Conservation (phyloP, 2,113 vertebrate species). For the Sus scrofa region T2T-Sscrofa CM000827.6:73422501-73423000, state of each 20-base stretch:
- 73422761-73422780: neutral
- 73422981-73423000: neutral
- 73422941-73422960: neutral
- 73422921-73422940: neutral
- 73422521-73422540: too few relatives aligned
- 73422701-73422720: conserved; percentile 78
- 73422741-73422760: conserved; percentile 53
- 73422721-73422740: conserved; percentile 38
- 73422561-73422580: too few relatives aligned
- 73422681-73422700: neutral
- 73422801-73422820: conserved; percentile 46
- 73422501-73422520: too few relatives aligned
- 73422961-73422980: neutral
- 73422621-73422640: too few relatives aligned
- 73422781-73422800: conserved; percentile 40
- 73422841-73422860: conserved; percentile 35
- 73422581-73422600: too few relatives aligned
- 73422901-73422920: neutral
- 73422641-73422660: too few relatives aligned
- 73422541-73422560: too few relatives aligned
- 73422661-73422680: too few relatives aligned
- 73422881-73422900: neutral
- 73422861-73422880: conserved; percentile 69
- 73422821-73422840: conserved; percentile 66
- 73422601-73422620: too few relatives aligned